Conservation (phyloP, 2,888 invertebrate species). For the Orchesellides sinensis region DNA sequence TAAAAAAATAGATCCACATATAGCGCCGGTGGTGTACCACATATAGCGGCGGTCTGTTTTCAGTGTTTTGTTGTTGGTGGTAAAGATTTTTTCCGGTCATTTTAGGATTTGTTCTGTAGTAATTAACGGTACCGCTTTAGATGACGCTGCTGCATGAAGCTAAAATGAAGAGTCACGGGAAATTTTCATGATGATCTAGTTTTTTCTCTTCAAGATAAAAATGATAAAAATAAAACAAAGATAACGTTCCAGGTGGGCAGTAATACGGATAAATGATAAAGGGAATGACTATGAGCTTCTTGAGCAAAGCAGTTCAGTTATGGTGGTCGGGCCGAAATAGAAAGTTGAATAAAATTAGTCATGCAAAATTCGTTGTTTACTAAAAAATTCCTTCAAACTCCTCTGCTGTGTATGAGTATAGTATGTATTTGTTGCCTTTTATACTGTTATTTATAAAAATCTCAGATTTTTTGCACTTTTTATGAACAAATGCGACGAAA, state of each 20-base stretch:
- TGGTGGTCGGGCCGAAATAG: no score
- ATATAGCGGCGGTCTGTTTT: conserved; percentile 25
- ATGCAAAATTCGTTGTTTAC: no score
- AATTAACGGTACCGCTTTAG: conserved; percentile 55
- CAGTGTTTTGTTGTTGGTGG: conserved; percentile 24
- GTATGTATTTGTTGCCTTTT: no score
- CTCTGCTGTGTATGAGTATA: no score
- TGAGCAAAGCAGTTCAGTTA: no score
- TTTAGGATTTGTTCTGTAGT: conserved; percentile 56
- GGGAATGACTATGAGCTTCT: no score
- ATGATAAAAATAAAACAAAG: not conserved
- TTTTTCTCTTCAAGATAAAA: not conserved
- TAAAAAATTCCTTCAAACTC: no score
- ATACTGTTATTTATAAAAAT: no score
- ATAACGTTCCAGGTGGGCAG: conserved; percentile 46
- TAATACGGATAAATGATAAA: not conserved
- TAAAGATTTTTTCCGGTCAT: conserved; percentile 61
- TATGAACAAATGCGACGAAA: no score
- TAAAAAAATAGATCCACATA: conserved; percentile 4
- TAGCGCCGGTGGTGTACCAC: conserved; percentile 59
- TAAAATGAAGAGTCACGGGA: conserved; percentile 39
- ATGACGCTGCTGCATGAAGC: conserved; percentile 9
- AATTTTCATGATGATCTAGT: conserved; percentile 19
- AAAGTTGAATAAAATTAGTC: no score
- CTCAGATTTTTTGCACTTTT: no score